Evolutionary conservation across 2,113 vertebrate species (phyloP), one percentile per base, ranked within the genome.

Genomic region (Ictidomys tridecemlineatus): DNA sequence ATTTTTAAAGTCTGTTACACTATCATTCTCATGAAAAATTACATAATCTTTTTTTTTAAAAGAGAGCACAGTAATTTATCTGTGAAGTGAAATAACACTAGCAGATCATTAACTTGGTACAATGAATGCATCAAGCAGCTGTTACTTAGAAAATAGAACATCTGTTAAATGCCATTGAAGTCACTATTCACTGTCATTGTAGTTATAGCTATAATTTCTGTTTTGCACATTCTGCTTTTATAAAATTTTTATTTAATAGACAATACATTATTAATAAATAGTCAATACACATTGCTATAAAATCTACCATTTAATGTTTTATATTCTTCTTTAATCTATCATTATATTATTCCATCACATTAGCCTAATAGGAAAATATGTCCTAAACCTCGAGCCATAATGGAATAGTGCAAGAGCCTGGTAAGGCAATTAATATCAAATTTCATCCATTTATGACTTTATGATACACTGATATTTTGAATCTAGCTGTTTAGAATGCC

Each of bases 101-200:
- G 93, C 45, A 97, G 96, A 95, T 97, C n/a, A 94, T 98, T 96
- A 97, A 96, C 98, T 98, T 97, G 94, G 13, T 97, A 97, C 96
- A 95, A 85, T 93, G 96, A 74, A 96, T 97, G 69, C 95, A 95
- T 76, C 18, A 70, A 97, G 65, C 87, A 97, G 61, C 85, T 98
- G 93, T 93, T 98, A 97, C 94, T 95, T 95, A 90, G 96, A 98
- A 98, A 97, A 78, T 89, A 70, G 95, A 95, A 95, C 93, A 91
- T 97, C 93, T 56, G 85, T 84, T 69, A 87, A 98, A 82, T 93
- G 97, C 96, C 93, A 11, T 89, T 93, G 80, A 72, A 97, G 74
- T 61, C 94, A 83, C 91, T 97, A 30, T 96, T 98, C 97, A 96
- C 91, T 98, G 95, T 97, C 97, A 97, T 92, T 97, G 89, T 91